phyloP scores from a whole-genome alignment of 2,888 invertebrate genomes.

The Ptychoptera albimana region DNA sequence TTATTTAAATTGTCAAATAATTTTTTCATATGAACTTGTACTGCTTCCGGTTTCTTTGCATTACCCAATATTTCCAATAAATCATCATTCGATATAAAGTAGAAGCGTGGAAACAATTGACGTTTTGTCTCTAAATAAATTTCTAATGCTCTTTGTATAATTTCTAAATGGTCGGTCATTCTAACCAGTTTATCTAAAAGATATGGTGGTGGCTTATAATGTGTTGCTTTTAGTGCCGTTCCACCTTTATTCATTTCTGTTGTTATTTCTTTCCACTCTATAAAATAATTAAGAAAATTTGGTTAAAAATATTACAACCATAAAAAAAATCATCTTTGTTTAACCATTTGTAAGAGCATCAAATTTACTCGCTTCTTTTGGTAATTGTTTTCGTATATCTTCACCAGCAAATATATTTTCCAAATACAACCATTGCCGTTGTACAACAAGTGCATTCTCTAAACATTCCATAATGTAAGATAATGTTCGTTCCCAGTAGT shows the following conservation, averaged over 20 bases:
- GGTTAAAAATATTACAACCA: not conserved
- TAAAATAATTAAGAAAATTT: not conserved
- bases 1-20: constrained; percentile 73
- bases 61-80: constrained; percentile 66
- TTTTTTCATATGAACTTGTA: constrained; percentile 77
- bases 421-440: constrained; percentile 71
- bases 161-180: constrained; percentile 61
- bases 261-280: constrained; percentile 53
- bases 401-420: constrained; percentile 81
- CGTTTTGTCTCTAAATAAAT: constrained; percentile 77
- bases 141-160: constrained; percentile 68
- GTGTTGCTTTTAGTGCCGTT: constrained; percentile 44
- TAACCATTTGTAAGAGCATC: constrained; percentile 41
- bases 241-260: constrained; percentile 21
- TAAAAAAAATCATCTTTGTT: not conserved
- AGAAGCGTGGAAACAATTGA: constrained; percentile 72
- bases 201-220: constrained; percentile 41
- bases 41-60: constrained; percentile 63
- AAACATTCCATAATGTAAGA: constrained; percentile 69
- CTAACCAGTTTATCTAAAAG: constrained; percentile 49
- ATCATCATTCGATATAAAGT: constrained; percentile 67
- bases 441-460: constrained; percentile 64
- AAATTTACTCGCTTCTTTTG: constrained; percentile 58
- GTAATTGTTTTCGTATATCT: constrained; percentile 72
- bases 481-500: constrained; percentile 72